Evolutionary conservation across 2,888 invertebrate genomes (phyloP).

Genomic region (Eupithecia dodoneata): DNA sequence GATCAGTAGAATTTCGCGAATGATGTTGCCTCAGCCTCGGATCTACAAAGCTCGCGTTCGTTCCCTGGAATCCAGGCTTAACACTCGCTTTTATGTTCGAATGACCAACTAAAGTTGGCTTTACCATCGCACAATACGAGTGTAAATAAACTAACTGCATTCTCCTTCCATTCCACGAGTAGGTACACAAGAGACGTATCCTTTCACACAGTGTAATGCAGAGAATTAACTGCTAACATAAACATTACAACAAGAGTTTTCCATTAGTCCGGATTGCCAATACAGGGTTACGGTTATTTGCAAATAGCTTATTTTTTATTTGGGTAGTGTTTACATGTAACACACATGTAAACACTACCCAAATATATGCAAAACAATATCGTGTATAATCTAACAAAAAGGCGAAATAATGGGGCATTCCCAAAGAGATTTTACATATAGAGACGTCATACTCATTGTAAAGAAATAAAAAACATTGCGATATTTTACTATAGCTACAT

Average conservation of each 20-base stretch:
- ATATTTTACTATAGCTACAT: too few relatives aligned
- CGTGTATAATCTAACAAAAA: neutral
- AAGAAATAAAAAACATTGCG: too few relatives aligned
- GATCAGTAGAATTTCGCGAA: neutral
- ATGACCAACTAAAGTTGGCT: neutral
- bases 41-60: neutral
- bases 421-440: too few relatives aligned
- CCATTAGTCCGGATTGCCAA: constrained; percentile 34
- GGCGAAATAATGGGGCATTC: too few relatives aligned
- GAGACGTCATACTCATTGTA: too few relatives aligned
- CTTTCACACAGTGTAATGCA: constrained; percentile 14
- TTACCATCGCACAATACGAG: neutral
- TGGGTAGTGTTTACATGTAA: constrained; percentile 11
- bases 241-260: constrained; percentile 31
- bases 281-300: constrained; percentile 32
- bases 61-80: neutral
- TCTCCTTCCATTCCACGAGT: constrained; percentile 5
- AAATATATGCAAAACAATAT: too few relatives aligned
- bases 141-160: neutral
- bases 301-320: constrained; percentile 32
- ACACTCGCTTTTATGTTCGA: neutral
- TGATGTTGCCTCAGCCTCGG: neutral
- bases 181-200: neutral
- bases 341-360: too few relatives aligned
- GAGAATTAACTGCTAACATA: constrained; percentile 10